Conservation (phyloP, 2,888 invertebrate species). For the Auanema sp. region DNA sequence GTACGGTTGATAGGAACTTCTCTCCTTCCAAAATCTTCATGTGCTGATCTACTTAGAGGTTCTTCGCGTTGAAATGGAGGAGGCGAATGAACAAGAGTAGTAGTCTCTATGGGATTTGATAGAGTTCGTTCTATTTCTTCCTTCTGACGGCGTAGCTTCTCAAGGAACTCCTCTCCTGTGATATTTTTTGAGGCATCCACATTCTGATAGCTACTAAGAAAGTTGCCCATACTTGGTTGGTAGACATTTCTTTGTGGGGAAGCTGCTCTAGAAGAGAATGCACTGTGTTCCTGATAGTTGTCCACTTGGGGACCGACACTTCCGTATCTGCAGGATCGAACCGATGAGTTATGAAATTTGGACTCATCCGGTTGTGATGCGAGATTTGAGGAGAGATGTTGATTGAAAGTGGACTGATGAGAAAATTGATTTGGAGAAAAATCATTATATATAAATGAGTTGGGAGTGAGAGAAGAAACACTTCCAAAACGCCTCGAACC, state of each 20-base stretch:
- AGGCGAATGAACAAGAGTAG: no score
- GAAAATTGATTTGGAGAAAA: neutral
- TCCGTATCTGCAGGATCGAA: neutral
- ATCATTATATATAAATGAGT: conserved; percentile 23
- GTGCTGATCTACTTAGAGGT: no score
- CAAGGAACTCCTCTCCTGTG: conserved; percentile 31
- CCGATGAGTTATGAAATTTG: no score
- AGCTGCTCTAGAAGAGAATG: conserved; percentile 26
- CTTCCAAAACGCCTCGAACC: conserved; percentile 26
- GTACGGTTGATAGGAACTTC: no score
- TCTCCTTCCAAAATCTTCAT: no score
- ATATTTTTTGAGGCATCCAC: conserved; percentile 14
- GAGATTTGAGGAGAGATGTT: conserved; percentile 18
- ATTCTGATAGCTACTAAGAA: conserved; percentile 26
- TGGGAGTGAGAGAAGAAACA: conserved; percentile 36
- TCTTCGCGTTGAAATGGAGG: no score
- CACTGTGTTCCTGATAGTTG: neutral
- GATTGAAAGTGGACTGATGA: conserved; percentile 21
- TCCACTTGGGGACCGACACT: conserved; percentile 3
- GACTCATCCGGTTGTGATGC: conserved; percentile 12
- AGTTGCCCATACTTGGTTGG: conserved; percentile 23
- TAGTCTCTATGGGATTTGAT: neutral
- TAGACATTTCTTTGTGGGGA: conserved; percentile 22
- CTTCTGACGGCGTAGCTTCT: conserved; percentile 38
- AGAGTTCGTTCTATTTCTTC: conserved; percentile 19